Percentiles rank a stretch among this genome's conserved stretches.
Conservation (phyloP, 2,797 vertebrate species). For the Argya squamiceps region DNA sequence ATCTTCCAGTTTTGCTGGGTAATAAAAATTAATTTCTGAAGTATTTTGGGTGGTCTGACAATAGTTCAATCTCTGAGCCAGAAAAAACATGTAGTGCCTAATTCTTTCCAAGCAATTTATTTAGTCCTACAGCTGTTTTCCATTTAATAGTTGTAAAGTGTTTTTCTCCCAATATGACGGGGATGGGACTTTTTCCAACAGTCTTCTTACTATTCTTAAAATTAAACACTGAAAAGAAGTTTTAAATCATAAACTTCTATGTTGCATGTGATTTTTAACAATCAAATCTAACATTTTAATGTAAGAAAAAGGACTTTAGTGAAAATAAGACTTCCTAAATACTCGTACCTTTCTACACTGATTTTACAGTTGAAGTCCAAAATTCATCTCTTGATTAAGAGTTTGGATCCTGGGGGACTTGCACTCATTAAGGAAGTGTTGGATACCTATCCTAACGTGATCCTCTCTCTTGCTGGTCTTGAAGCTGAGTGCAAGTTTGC, state of each 20-base stretch:
- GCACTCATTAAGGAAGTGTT: neutral
- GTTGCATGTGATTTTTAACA: neutral
- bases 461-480: neutral
- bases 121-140: neutral
- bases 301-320: neutral
- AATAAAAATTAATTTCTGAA: conserved; percentile 18
- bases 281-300: neutral
- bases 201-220: neutral
- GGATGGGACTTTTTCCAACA: neutral
- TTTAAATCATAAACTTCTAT: neutral
- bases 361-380: neutral
- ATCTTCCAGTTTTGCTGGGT: neutral
- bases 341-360: neutral
- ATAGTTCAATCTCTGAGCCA: neutral
- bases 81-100: neutral
- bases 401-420: neutral
- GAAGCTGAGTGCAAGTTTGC: neutral
- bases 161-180: neutral
- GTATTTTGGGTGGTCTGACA: conserved; percentile 12
- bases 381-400: neutral
- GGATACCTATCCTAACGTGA: neutral
- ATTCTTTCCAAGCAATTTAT: conserved; percentile 21
- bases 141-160: neutral
- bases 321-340: neutral
- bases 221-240: neutral